Base-by-base conservation (phyloP, 2,888 invertebrate genomes). In the Drosophila seclusa region DNA sequence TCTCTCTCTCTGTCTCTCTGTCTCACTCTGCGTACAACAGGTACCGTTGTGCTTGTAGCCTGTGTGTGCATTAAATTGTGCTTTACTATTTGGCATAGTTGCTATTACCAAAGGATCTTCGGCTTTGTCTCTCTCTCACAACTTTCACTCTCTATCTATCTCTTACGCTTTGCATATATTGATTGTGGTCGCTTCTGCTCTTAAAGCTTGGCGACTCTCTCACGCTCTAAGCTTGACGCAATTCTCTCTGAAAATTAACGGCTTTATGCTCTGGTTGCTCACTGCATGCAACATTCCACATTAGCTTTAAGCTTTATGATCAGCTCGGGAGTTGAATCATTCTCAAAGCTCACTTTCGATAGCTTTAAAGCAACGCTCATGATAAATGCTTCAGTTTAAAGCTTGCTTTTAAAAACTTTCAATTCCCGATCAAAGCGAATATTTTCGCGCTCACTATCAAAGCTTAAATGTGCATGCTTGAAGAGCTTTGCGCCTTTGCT, bases 51-150 rank as follows among this genome's bases (percentile, higher is more conserved):
- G 52, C 31, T 45, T 36, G 55, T 38, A 48, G 59, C 45, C 52
- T 59, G 52, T 50, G 50, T 50, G 48, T 72, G 65, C 50, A 63
- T 59, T 42, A 36, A 21, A 38, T 40, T 63, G 50, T 50, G n/a
- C 55, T 36, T 48, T 48, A 18, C 49, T 45, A 13, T 34, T 27
- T 18, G 21, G 24, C 53, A 61, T 53, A 48, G 53, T 21, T 58
- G 61, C 65, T 62, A 54, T 60, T 48, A 48, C 27, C 55, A 21
- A 34, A 52, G 55, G 31, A 32, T 50, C 21, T 16, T 54, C n/a
- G 36, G 18, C 34, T 50, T 27, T 42, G 16, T 31, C 29, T 40
- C 13, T 55, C 45, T 21, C 8, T 31, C 57, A 29, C 40, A 42
- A 40, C 29, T 54, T 48, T 58, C 29, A 50, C 13, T 52, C 16